Percentiles rank a stretch among this genome's conserved stretches.
Conservation (phyloP, 2,888 invertebrate species). For the Leptinotarsa tumamoca region DNA sequence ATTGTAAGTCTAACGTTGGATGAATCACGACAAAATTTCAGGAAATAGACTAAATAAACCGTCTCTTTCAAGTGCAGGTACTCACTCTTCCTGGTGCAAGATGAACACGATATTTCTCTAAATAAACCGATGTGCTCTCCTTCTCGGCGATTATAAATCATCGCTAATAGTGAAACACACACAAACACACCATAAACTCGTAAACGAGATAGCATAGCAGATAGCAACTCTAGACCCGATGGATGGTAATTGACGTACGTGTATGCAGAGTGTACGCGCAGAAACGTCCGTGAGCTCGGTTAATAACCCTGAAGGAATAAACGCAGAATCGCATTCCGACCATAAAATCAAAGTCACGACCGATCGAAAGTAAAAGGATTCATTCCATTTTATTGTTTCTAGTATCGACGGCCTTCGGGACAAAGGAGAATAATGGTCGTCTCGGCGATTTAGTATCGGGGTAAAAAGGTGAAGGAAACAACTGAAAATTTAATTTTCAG, state of each 20-base stretch:
- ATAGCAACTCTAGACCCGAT: neutral
- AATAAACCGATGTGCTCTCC: constrained; percentile 10
- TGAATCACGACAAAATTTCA: neutral
- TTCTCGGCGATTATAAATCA: constrained; percentile 14
- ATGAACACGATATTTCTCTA: neutral
- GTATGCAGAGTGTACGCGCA: constrained; percentile 5
- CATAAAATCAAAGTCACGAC: constrained; percentile 33
- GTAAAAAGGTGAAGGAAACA: neutral
- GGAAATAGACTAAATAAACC: neutral
- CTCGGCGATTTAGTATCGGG: neutral
- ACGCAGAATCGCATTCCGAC: constrained; percentile 26
- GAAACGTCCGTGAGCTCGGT: constrained; percentile 19
- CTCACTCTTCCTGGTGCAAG: neutral
- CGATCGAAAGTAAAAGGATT: constrained; percentile 30
- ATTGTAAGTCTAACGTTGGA: neutral
- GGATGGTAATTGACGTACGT: constrained; percentile 8
- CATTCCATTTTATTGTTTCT: constrained; percentile 18
- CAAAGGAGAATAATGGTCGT: constrained; percentile 8
- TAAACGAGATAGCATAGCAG: constrained; percentile 9
- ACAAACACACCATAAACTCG: neutral
- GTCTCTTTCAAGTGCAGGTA: neutral
- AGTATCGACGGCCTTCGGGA: constrained; percentile 17
- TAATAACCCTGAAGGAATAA: constrained; percentile 24
- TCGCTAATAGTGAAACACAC: neutral
- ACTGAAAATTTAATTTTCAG: neutral